Base-by-base conservation (phyloP, 2,888 invertebrate species). In the Odontocolon sp. region DNA sequence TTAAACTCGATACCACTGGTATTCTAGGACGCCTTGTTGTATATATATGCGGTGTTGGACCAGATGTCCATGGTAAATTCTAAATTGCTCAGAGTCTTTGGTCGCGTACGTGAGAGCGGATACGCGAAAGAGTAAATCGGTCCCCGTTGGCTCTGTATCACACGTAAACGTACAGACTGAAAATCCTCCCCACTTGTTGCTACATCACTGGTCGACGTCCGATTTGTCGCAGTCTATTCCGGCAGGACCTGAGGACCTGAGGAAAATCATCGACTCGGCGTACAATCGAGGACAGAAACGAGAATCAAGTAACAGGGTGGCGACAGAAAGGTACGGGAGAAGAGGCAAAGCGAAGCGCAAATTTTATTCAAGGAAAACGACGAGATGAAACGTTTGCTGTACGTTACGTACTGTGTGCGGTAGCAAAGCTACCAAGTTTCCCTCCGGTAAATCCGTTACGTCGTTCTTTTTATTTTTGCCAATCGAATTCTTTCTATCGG, bases 171-270 rank as follows among this genome's bases (percentile, higher is more conserved):
- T 47, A 36, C 36, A 47, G 33, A 50, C 8, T 38, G 28, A 61
- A 71, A 76, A 71, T 61, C 23, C 50, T 1, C 54, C 31, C 71
- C 67, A 76, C 66, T 76, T 76, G 61, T 76, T 76, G 76, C 59
- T 67, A 71, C 45, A 3, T 61, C 28, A 45, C 8, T 2, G 40
- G 36, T 3, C 11, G 5, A 5, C 14, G 14, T 50, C 11, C 50
- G 28, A 59, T 40, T 26, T 28, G 26, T 33, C 38, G 18, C 2
- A 21, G 18, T n/a, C 36, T n/a, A 66, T 33, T 18, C 52, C 28
- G 21, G 2, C 36, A 8, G n/a, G 11, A 52, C 52, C 18, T 40
- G 66, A 66, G n/a, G 40, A 54, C 66, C 40, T 14, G 40, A 8
- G 52, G 2, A 40, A 52, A 52, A 50, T 66, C 52, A 66, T 52